Percentiles rank a stretch among this genome's conserved stretches.
These are phyloP conservation scores for Alcedo quadribrachys DNA, from an alignment of 2,797 vertebrate genomes.

Conservation along the genomic window DNA sequence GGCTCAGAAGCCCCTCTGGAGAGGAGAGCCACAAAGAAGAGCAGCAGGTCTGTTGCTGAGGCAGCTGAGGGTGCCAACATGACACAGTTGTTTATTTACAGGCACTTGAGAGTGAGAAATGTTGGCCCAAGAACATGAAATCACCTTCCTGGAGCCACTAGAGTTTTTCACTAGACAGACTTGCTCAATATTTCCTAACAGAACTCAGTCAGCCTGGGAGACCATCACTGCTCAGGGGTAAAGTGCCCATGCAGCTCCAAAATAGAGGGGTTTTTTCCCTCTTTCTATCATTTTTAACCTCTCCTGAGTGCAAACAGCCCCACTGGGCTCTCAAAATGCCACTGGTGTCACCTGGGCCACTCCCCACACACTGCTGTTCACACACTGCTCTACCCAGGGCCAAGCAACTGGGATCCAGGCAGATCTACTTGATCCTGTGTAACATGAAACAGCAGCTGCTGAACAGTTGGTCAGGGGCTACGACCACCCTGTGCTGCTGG, in stretches of 20 bases:
- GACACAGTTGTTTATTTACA: background rate
- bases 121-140: background rate
- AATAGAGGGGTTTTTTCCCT: too few relatives aligned
- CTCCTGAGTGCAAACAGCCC: background rate
- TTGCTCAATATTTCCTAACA: background rate
- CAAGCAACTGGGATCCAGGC: background rate
- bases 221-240: background rate
- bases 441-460: background rate
- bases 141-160: accelerated
- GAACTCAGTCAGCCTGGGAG: background rate
- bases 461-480: background rate
- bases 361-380: too few relatives aligned
- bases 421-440: background rate
- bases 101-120: background rate
- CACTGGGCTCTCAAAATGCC: background rate
- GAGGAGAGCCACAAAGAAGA: background rate
- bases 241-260: background rate
- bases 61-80: background rate
- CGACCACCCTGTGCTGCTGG: background rate
- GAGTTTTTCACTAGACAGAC: background rate
- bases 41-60: background rate
- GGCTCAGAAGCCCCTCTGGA: background rate
- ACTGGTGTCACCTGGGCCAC: background rate
- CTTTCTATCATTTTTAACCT: background rate
- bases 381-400: background rate